Evolutionary conservation across 2,113 vertebrate genomes (phyloP).

Genomic region (Platichthys flesus): DNA sequence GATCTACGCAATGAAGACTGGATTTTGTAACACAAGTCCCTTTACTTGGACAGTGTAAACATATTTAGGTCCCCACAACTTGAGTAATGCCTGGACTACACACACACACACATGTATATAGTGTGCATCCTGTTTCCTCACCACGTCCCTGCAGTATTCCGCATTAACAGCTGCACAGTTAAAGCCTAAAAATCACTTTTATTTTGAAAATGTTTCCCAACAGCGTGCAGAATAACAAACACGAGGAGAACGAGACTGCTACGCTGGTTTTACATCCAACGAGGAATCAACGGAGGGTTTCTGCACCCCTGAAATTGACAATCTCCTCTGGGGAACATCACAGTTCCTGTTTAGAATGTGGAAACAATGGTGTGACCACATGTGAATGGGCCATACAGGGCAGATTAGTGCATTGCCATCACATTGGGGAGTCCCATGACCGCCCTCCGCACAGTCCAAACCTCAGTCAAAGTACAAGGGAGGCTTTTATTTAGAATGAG

Average conservation of each 20-base stretch:
- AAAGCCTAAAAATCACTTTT: not conserved
- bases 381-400: slow-evolving; percentile 69
- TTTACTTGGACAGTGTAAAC: too few species aligned
- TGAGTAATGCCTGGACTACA: too few species aligned
- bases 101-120: not conserved
- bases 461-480: slow-evolving; percentile 69
- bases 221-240: not conserved
- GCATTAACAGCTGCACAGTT: slow-evolving; percentile 11
- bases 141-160: slow-evolving; percentile 11
- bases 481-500: slow-evolving; percentile 66
- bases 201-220: not conserved
- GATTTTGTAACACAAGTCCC: too few species aligned
- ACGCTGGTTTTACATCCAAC: slow-evolving; percentile 22
- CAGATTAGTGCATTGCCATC: slow-evolving; percentile 75
- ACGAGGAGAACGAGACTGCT: not conserved
- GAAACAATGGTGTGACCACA: slow-evolving; percentile 75
- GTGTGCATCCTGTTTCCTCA: slow-evolving; percentile 10
- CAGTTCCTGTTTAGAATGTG: slow-evolving; percentile 68
- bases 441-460: slow-evolving; percentile 61
- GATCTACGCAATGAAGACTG: too few species aligned
- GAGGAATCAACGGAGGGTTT: slow-evolving; percentile 32
- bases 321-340: slow-evolving; percentile 57
- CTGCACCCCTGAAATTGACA: slow-evolving; percentile 31
- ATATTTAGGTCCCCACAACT: too few species aligned
- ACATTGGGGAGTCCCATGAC: slow-evolving; percentile 75